Conservation (phyloP, 2,113 vertebrate genomes). For the Panthera tigris region DNA sequence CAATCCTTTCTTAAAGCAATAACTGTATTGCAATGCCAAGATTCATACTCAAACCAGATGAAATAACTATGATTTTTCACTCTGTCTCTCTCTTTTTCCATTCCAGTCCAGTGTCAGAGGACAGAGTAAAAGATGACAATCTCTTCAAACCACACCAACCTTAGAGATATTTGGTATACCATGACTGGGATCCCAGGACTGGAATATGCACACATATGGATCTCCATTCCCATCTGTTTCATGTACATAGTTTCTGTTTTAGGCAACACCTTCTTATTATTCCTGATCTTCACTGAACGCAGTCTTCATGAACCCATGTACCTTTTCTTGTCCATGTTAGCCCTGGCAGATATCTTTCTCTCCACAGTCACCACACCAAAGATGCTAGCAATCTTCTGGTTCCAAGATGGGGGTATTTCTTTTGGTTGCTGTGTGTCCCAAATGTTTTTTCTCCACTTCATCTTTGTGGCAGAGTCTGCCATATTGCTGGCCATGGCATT, state of each 20-base stretch:
- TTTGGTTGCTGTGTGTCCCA: slow-evolving; percentile 64
- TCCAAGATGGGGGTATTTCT: slow-evolving; percentile 51
- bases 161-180: slow-evolving; percentile 45
- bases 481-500: slow-evolving; percentile 51
- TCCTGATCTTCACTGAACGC: background rate
- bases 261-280: background rate
- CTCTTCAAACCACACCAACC: background rate
- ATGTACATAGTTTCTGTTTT: background rate
- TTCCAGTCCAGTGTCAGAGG: background rate
- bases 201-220: background rate
- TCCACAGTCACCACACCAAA: slow-evolving; percentile 51
- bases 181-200: slow-evolving; percentile 40
- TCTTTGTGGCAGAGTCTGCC: slow-evolving; percentile 67
- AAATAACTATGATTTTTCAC: background rate
- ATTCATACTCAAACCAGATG: background rate
- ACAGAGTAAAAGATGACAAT: background rate
- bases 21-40: background rate
- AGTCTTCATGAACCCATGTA: slow-evolving; percentile 49
- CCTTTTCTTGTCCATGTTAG: slow-evolving; percentile 42
- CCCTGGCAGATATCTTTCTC: slow-evolving; percentile 36
- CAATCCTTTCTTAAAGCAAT: background rate
- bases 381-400: slow-evolving; percentile 66
- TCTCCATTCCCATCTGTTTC: slow-evolving; percentile 38
- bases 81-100: background rate
- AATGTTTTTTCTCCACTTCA: slow-evolving; percentile 72